Base-by-base conservation (phyloP, 2,888 invertebrate species). In the Sphinx pinastri region DNA sequence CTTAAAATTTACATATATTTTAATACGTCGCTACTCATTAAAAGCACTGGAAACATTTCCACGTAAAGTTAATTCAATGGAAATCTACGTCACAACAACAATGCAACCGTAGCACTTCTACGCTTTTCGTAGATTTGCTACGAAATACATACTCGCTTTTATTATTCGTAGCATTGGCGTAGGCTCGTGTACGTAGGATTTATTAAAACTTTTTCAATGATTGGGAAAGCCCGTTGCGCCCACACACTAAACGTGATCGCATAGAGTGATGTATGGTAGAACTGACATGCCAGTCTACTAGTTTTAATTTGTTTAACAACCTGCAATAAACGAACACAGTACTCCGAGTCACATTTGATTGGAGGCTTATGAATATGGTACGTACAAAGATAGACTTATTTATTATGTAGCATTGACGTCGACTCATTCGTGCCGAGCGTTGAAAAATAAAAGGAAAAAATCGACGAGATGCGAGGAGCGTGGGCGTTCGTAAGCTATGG, bases 61-160 rank as follows among this genome's bases (percentile, higher is more conserved):
- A 47, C 16, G 16, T 47, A 38, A 67, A 67, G 5, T 55, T n/a
- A 10, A 45, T 67, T 54, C 31, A 54, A 54, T 67, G 31, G 14
- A 38, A 54, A 54, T 54, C 38, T 11, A 54, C 31, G 54, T 38
- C 54, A 45, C 1, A 19, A 12, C 11, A 8, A 52, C 76, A 73
- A 74, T 74, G 71, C 49, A 63, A 54, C 59, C 79, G 82, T 82
- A 81, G 81, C 76, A 52, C 72, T 70, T 75, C 81, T 80, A 82
- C 82, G 81, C 57, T 67, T 51, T 71, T 74, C 80, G 83, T 81
- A 83, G 79, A 57, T 67, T 38, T 71, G 78, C 83, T 83, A 84
- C 84, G 82, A 63, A 16, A 7, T 11, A 31, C 49, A 12, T 47
- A n/a, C 14, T 12, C 12, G 16, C 16, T 47, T 47, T n/a, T 16